A percentile compares a stretch with the other conserved stretches of the same genome.
Conservation (phyloP, 2,888 invertebrate species). For the Folsomia candida region DNA sequence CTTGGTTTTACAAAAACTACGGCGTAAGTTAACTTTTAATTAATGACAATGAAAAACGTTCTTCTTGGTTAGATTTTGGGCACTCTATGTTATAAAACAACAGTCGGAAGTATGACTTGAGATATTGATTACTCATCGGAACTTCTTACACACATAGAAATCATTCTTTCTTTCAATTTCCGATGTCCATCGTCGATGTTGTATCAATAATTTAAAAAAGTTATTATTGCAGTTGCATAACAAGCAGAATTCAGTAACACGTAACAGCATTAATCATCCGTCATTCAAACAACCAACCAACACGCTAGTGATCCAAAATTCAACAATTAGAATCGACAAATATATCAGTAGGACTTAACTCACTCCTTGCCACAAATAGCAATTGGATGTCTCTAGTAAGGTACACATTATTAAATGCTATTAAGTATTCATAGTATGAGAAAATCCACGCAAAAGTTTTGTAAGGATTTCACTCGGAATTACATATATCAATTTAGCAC, state of each 20-base stretch:
- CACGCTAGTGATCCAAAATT: background rate
- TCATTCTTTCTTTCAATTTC: background rate
- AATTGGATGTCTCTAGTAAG: background rate
- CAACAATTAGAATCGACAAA: background rate
- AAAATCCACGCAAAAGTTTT: background rate
- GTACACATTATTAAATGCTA: background rate
- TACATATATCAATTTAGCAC: background rate
- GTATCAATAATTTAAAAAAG: background rate
- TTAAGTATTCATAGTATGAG: too few species aligned
- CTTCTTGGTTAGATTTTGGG: too few species aligned
- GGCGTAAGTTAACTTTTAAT: conserved; percentile 2
- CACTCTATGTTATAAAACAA: too few species aligned
- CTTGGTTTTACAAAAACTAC: conserved; percentile 19
- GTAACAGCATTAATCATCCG: background rate
- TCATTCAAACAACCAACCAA: background rate
- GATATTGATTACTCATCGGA: background rate
- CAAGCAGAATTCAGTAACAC: background rate
- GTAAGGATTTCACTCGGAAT: background rate
- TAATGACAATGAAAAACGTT: background rate
- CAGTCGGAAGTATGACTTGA: background rate
- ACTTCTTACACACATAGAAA: background rate
- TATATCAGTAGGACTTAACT: too few species aligned
- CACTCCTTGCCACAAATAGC: too few species aligned
- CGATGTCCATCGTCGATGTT: background rate
- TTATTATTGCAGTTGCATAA: conserved; percentile 13